phyloP scores from a whole-genome alignment of 2,888 invertebrate species.

The Andrena dorsata region DNA sequence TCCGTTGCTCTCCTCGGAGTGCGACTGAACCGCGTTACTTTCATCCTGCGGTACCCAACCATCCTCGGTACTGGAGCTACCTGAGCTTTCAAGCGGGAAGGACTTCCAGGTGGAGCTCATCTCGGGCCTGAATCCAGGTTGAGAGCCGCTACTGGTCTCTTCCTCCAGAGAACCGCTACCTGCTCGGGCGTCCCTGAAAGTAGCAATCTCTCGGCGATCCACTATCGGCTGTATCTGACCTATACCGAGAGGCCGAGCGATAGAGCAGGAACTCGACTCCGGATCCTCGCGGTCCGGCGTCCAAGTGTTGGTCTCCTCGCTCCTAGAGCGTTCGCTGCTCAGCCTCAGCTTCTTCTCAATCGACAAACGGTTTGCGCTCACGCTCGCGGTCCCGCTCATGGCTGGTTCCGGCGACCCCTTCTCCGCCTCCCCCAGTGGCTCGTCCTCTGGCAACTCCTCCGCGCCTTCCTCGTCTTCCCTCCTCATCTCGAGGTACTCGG shows the following conservation, averaged over 20 bases:
- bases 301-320: constrained; percentile 93
- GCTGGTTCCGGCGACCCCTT: constrained; percentile 61
- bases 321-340: constrained; percentile 91
- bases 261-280: constrained; percentile 89
- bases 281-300: constrained; percentile 87
- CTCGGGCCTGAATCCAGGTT: constrained; percentile 86
- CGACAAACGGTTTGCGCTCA: constrained; percentile 73
- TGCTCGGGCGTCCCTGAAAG: constrained; percentile 77
- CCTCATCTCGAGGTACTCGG: constrained; percentile 89
- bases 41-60: constrained; percentile 91
- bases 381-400: constrained; percentile 43
- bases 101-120: constrained; percentile 93
- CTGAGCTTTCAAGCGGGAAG: constrained; percentile 93
- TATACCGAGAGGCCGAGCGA: constrained; percentile 92
- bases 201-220: constrained; percentile 81
- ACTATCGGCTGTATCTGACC: constrained; percentile 86
- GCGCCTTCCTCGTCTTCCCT: constrained; percentile 87
- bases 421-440: constrained; percentile 72
- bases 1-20: constrained; percentile 81
- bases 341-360: constrained; percentile 86
- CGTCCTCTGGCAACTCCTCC: constrained; percentile 85
- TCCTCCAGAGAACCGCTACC: constrained; percentile 79
- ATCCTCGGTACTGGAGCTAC: constrained; percentile 94
- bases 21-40: constrained; percentile 77
- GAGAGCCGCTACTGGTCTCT: constrained; percentile 76